Percentiles rank a stretch among this genome's conserved stretches.
phyloP scores from a whole-genome alignment of 2,113 vertebrate genomes.

The Polypterus senegalus region DNA sequence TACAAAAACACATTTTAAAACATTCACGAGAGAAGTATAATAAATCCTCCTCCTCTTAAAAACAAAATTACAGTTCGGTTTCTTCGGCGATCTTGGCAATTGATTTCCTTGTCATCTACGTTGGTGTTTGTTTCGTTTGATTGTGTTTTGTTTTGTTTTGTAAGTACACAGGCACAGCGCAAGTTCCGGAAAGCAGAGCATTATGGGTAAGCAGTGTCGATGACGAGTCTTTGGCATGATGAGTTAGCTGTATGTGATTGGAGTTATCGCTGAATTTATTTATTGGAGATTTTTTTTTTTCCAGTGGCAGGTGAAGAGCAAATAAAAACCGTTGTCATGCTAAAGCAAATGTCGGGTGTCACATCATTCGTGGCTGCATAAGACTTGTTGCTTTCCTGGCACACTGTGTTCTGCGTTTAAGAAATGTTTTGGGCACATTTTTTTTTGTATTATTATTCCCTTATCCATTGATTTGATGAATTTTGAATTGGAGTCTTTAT shows the following conservation, averaged over 20 bases:
- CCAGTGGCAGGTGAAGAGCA: conserved; percentile 24
- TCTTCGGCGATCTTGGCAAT: conserved; percentile 19
- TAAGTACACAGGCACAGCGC: conserved; percentile 39
- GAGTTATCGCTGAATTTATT: conserved; percentile 15
- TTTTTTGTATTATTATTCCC: conserved; percentile 33
- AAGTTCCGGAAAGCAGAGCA: conserved; percentile 39
- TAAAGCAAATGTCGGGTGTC: conserved; percentile 15
- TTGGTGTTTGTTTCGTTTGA: conserved; percentile 29
- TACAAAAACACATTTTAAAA: conserved; percentile 6
- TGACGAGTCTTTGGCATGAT: conserved; percentile 62
- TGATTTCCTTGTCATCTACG: conserved; percentile 15
- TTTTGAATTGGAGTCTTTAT: conserved; percentile 24
- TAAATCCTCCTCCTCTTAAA: conserved; percentile 23
- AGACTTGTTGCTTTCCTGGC: conserved; percentile 25
- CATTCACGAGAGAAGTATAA: conserved; percentile 13
- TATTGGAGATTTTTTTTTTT: conserved; percentile 9
- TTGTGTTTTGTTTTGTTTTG: no score
- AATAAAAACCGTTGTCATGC: conserved; percentile 18
- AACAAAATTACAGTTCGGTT: conserved; percentile 22
- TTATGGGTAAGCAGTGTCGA: conserved; percentile 25
- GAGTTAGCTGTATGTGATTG: conserved; percentile 56
- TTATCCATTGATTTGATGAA: no score
- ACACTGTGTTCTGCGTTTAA: conserved; percentile 27
- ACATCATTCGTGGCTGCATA: conserved; percentile 23
- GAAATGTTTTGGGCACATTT: conserved; percentile 27